Base-by-base conservation (phyloP, 2,888 invertebrate genomes). In the Acanthoscelides obtectus region DNA sequence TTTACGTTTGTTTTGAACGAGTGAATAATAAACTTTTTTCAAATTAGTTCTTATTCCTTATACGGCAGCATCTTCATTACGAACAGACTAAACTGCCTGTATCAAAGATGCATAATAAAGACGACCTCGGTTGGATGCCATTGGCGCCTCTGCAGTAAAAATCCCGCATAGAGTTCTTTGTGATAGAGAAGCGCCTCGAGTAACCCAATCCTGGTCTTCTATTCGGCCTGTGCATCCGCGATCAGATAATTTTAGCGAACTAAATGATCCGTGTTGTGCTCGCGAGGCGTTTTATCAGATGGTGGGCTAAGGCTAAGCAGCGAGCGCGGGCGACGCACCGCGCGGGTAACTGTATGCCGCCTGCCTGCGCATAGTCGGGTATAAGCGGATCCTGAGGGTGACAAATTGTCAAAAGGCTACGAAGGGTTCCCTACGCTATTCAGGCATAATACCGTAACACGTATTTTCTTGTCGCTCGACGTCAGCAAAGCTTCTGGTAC, bases 241-340 rank as follows among this genome's bases (percentile, higher is more conserved):
- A 70, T 75, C 69, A 66, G 75, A 76, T 76, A 74, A 75, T 73
- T 76, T 75, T 75, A 76, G 73, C 75, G 71, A 73, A 75, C 74
- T 72, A 75, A 76, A 76, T 75, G 75, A 76, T 75, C 74, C 75
- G 72, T 76, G 72, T 72, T 45, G 69, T 68, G 72, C 72, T 73
- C 69, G 70, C 71, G 68, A 68, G 45, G 45, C 45, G 45, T 45
- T 45, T 45, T 45, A 45, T 45, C 45, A 45, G 45, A 45, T 45
- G 45, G 45, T 45, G 45, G 45, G 8, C 45, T 12, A 12, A 45
- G 45, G 8, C 45, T 12, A 12, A 45, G 45, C 45, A 45, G 12
- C 45, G 45, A 45, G 12, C 45, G 45, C 45, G 17, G 45, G 45
- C 45, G 45, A 45, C 45, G 45, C 45, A 8, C 3, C 4, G 25